phyloP scores from a whole-genome alignment of 2,797 vertebrate species.

The Leptatherina wallacei region DNA sequence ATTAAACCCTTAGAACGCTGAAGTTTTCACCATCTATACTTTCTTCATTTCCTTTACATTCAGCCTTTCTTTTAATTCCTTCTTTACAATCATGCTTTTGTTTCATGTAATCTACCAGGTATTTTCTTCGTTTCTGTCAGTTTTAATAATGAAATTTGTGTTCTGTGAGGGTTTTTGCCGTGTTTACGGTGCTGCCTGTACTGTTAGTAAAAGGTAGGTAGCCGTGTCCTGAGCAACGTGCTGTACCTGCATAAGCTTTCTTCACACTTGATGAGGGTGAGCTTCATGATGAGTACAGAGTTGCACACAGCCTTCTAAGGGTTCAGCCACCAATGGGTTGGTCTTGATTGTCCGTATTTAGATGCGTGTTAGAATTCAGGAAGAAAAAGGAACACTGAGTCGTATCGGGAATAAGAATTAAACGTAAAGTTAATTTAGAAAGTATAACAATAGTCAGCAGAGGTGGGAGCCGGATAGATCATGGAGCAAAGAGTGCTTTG shows the following conservation, averaged over 20 bases:
- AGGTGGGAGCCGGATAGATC: background rate
- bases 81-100: slow-evolving; percentile 27
- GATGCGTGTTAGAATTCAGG: background rate
- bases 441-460: background rate
- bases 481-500: background rate
- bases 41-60: slow-evolving; percentile 29
- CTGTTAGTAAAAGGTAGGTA: slow-evolving; percentile 61
- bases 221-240: slow-evolving; percentile 56
- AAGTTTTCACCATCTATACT: slow-evolving; percentile 47
- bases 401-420: background rate
- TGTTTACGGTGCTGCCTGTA: slow-evolving; percentile 23
- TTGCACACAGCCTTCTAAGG: slow-evolving; percentile 78
- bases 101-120: slow-evolving; percentile 30
- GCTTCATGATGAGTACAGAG: slow-evolving; percentile 59
- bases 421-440: background rate
- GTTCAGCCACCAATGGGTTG: slow-evolving; percentile 45
- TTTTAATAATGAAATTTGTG: slow-evolving; percentile 25
- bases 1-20: slow-evolving; percentile 83
- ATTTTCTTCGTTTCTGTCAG: slow-evolving; percentile 12
- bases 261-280: slow-evolving; percentile 15
- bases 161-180: slow-evolving; percentile 9
- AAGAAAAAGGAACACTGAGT: background rate
- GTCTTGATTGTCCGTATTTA: background rate
- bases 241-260: slow-evolving; percentile 62
- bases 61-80: slow-evolving; percentile 28